Base-by-base conservation (phyloP, 1,140 invertebrate species). In the Leptopilina clavipes region DNA sequence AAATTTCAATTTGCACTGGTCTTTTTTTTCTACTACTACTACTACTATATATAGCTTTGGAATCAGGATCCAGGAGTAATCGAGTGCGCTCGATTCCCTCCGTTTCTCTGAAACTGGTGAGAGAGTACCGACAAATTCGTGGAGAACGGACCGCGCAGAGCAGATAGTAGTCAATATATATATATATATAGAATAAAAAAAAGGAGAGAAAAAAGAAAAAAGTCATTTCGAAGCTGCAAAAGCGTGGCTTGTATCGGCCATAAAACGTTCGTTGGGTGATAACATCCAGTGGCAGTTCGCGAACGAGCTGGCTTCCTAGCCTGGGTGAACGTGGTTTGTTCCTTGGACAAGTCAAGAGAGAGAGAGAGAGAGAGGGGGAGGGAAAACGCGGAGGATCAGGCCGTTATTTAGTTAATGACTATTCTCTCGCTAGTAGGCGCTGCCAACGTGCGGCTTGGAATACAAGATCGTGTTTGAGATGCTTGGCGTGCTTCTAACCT, bases 401-500 rank as follows among this genome's bases (percentile, higher is more conserved):
- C 81, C 82, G 84, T 85, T 86, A 85, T 86, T 86, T 86, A 83
- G 84, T 85, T 86, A 86, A 86, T 86, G 85, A 86, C 84, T 86
- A 85, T 83, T 85, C 84, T 85, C 81, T 83, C 79, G 82, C 83
- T 79, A 81, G 71, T 76, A 78, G 72, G 48, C 73, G 14, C 72
- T 82, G 78, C 79, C 80, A 79, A 77, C 78, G 78, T 78, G 71
- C 73, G 70, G 65, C 72, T 75, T 76, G 75, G 76, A 78, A 79
- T 79, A 78, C 79, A 79, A 82, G 79, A 90, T 90, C 88, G 88
- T 88, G 88, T 89, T 89, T 87, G 84, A 89, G 89, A 90, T 90
- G 89, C 84, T 87, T 75, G 80, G 81, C 82, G 81, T 48, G 76
- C 17, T 75, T 77, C 77, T 79, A 74, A 77, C 77, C 75, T 77